Conservation (phyloP, 92 coral and sea anemone species). For the Phenganax stokvisi region DNA sequence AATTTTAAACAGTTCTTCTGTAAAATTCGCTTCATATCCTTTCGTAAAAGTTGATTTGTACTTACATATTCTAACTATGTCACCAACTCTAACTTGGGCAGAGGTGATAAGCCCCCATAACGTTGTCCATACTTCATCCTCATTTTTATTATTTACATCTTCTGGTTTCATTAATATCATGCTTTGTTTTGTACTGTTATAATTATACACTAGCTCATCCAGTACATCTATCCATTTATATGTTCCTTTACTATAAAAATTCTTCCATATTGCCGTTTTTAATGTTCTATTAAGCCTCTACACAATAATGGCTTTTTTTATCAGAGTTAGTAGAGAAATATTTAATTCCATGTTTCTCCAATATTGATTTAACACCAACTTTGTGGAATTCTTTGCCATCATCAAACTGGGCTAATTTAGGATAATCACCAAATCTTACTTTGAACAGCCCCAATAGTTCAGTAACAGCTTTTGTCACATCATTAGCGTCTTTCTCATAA, state of each 20-base stretch:
- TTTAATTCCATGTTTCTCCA: not conserved
- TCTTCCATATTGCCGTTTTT: conserved; percentile 35
- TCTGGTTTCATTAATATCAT: not conserved
- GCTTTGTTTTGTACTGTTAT: no score
- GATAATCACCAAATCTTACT: conserved; percentile 17
- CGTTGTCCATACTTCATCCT: conserved; percentile 29
- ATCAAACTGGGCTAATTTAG: conserved; percentile 27
- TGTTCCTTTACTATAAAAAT: conserved; percentile 38
- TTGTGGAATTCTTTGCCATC: not conserved
- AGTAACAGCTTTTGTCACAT: not conserved
- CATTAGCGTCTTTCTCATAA: conserved; percentile 9
- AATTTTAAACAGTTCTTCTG: not conserved
- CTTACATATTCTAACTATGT: conserved; percentile 28
- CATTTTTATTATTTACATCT: no score
- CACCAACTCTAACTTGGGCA: conserved; percentile 34
- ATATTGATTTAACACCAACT: not conserved
- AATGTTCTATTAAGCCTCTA: conserved; percentile 17
- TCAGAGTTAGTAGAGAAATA: not conserved
- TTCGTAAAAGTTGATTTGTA: no score
- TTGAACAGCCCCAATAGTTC: not conserved
- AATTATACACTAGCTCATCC: not conserved
- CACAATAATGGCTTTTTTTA: conserved; percentile 20
- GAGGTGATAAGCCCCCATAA: conserved; percentile 7
- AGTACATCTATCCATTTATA: conserved; percentile 32
- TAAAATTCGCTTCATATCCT: no score